phyloP scores from a whole-genome alignment of 1,140 invertebrate genomes.

The Drosophila jambulina region DNA sequence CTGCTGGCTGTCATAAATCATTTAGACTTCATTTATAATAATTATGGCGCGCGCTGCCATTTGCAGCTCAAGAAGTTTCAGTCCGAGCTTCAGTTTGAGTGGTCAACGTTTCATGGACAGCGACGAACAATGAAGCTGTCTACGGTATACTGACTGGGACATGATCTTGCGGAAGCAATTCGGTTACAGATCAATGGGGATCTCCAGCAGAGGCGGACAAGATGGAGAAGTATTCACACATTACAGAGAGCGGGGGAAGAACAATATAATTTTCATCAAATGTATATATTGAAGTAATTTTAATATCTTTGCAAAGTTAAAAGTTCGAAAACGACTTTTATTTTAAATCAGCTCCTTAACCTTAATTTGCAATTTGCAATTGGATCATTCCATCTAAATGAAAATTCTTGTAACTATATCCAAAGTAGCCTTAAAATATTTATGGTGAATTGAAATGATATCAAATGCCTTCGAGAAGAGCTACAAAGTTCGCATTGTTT shows the following conservation, averaged over 20 bases:
- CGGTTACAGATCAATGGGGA: constrained; percentile 35
- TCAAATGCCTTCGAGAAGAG: too few relatives aligned
- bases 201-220: constrained; percentile 21
- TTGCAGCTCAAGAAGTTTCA: constrained; percentile 61
- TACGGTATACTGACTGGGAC: constrained; percentile 27
- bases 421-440: too few relatives aligned
- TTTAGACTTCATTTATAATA: constrained; percentile 82
- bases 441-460: too few relatives aligned
- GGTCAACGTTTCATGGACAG: constrained; percentile 68
- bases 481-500: too few relatives aligned
- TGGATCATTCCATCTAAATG: background rate
- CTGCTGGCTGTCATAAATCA: constrained; percentile 74
- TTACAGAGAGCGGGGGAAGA: background rate
- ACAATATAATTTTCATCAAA: background rate
- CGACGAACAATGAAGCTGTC: constrained; percentile 69
- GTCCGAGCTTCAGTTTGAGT: constrained; percentile 25
- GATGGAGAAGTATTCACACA: background rate
- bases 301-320: too few relatives aligned
- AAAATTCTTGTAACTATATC: too few relatives aligned
- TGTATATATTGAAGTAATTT: too few relatives aligned
- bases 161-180: constrained; percentile 65
- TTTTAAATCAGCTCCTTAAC: background rate
- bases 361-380: too few relatives aligned
- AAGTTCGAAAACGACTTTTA: background rate
- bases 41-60: constrained; percentile 63